Base-by-base conservation (phyloP, 2,888 invertebrate species). In the Leptinotarsa haldemani region DNA sequence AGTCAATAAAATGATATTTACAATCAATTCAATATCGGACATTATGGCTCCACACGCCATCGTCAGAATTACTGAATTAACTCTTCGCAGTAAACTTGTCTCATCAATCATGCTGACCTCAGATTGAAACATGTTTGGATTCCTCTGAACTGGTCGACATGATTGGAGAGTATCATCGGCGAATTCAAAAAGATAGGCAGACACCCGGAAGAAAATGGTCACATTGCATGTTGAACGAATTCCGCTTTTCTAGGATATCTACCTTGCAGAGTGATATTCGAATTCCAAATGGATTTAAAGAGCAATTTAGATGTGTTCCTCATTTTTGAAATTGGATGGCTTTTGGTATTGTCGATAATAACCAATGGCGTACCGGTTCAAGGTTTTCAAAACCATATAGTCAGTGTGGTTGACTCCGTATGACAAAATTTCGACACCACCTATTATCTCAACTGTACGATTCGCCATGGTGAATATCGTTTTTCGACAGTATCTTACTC, bases 81-180 rank as follows among this genome's bases (percentile, higher is more conserved):
- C 40, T 61, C 52, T 16, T 4, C 70, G 71, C 64, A 66, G 64
- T 74, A 70, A 70, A 71, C 74, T 64, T 71, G 74, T 71, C 70
- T 63, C 74, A 74, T 74, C 74, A 67, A 74, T 74, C 71, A 70
- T 68, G 68, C 52, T 74, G 74, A 74, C 74, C 74, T 71, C 71
- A 71, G 70, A 69, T 69, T 68, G 66, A 25, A 71, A 46, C 48
- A 70, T 68, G 66, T 71, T 67, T 40, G 58, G 69, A 74, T 74
- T 74, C 74, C 65, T 65, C 64, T 65, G n/a, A 65, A 65, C 74
- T 46, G 68, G 74, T 68, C 71, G 50, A 40, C 74, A 71, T 68
- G 65, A 69, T 69, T 69, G 71, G 69, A 74, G 67, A 71, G 71
- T 71, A 68, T 71, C 74, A 69, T 65, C 74, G 74, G 74, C 67